Percentiles rank a stretch among this genome's conserved stretches.
These are phyloP conservation scores for Phenganax stokvisi DNA, from an alignment of 92 coral and sea anemone species.

Conservation along the genomic window DNA sequence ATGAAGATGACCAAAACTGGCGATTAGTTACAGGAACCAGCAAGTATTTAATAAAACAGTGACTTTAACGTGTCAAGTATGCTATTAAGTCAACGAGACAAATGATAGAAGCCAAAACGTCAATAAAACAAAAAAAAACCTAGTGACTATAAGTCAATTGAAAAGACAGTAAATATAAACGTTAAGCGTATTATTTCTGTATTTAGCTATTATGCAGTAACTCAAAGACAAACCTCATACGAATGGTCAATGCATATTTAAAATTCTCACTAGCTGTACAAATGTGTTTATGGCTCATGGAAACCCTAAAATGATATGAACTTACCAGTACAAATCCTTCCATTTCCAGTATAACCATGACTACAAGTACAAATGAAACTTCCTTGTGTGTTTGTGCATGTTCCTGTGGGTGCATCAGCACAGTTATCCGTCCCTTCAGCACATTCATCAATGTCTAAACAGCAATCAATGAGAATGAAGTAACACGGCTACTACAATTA, in stretches of 20 bases:
- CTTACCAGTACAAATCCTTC: conserved; percentile 46
- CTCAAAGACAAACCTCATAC: too few relatives aligned
- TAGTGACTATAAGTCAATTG: too few relatives aligned
- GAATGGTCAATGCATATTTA: too few relatives aligned
- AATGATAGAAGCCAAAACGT: not conserved
- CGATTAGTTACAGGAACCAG: not conserved
- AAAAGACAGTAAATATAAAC: too few relatives aligned
- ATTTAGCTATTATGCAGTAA: too few relatives aligned
- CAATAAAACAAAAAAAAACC: too few relatives aligned
- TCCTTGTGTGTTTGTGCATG: conserved; percentile 28
- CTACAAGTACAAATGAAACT: conserved; percentile 21
- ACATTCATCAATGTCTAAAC: conserved; percentile 52
- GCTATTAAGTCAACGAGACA: not conserved
- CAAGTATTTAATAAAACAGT: not conserved
- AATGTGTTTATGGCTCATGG: not conserved
- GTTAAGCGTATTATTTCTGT: too few relatives aligned
- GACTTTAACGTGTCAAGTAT: too few relatives aligned
- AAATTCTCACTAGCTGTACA: not conserved
- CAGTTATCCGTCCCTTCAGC: not conserved
- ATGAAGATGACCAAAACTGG: not conserved
- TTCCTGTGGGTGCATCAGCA: conserved; percentile 10
- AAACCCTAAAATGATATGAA: not conserved
- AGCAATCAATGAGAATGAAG: not conserved
- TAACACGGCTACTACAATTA: not conserved
- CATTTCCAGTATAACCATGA: conserved; percentile 49